Evolutionary conservation across 2,113 vertebrate species (phyloP).

Genomic region (Emydocephalus ijimae): DNA sequence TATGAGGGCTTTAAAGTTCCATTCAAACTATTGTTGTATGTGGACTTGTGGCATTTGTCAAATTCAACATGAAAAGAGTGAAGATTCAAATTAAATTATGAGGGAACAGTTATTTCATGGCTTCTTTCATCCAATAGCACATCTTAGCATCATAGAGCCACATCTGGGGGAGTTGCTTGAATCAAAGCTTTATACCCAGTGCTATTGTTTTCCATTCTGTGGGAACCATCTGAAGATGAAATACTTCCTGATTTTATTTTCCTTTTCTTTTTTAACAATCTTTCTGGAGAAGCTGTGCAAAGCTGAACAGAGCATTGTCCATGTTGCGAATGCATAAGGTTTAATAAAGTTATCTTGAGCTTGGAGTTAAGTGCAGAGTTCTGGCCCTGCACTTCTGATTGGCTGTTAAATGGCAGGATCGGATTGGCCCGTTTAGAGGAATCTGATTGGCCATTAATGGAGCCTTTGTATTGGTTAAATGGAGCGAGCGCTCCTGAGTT

Average conservation of each 20-base stretch:
- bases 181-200: not conserved
- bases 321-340: too few species aligned
- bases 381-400: too few species aligned
- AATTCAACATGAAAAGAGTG: not conserved
- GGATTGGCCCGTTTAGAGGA: too few species aligned
- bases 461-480: too few species aligned
- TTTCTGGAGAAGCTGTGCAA: constrained; percentile 18
- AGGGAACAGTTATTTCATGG: not conserved
- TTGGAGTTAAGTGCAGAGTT: too few species aligned
- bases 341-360: too few species aligned
- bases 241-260: not conserved
- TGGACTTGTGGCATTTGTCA: not conserved
- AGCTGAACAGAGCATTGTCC: constrained; percentile 40
- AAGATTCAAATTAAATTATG: too few species aligned
- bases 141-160: not conserved
- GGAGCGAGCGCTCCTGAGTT: too few species aligned
- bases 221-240: not conserved
- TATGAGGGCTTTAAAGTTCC: not conserved
- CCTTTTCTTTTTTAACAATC: not conserved
- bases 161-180: not conserved
- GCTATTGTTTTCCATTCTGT: not conserved
- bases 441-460: too few species aligned
- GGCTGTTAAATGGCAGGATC: too few species aligned
- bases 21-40: not conserved
- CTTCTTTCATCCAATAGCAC: not conserved